phyloP scores from a whole-genome alignment of 2,113 vertebrate species.

The Pleuronectes platessa region DNA sequence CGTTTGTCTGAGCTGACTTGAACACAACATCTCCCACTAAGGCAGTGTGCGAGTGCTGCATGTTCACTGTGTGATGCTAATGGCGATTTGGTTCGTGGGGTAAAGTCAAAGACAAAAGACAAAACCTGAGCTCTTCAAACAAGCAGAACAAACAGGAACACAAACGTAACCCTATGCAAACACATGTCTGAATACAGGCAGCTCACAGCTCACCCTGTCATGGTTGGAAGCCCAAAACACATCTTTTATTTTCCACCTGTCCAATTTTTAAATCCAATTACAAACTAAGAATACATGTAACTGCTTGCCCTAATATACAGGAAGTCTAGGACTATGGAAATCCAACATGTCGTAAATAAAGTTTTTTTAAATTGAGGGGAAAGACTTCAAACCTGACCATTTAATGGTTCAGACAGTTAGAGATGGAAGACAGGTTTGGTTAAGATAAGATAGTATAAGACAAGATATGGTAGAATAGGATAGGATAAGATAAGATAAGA shows the following conservation, averaged over 20 bases:
- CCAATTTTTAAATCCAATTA: background rate
- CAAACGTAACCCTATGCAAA: constrained; percentile 21
- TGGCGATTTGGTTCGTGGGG: constrained; percentile 11
- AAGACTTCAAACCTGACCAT: background rate
- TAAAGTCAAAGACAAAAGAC: constrained; percentile 12
- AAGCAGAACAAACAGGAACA: constrained; percentile 31
- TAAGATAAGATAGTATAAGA: too few species aligned
- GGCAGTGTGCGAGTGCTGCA: constrained; percentile 26
- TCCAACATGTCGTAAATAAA: background rate
- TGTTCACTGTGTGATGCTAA: constrained; percentile 21
- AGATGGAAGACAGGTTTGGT: constrained; percentile 15
- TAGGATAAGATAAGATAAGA: background rate
- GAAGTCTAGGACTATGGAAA: background rate
- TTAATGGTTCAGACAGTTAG: background rate
- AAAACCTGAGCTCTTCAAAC: constrained; percentile 28
- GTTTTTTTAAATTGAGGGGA: background rate
- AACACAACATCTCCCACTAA: constrained; percentile 27
- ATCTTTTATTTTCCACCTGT: background rate
- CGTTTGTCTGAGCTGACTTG: constrained; percentile 44
- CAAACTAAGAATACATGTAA: background rate
- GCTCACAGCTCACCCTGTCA: background rate
- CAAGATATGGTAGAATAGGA: too few species aligned
- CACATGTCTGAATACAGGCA: constrained; percentile 12
- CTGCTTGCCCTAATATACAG: background rate
- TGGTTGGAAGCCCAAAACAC: too few species aligned